Evolutionary conservation across 2,888 invertebrate genomes (phyloP).

Genomic region (Luperina nickerlii): DNA sequence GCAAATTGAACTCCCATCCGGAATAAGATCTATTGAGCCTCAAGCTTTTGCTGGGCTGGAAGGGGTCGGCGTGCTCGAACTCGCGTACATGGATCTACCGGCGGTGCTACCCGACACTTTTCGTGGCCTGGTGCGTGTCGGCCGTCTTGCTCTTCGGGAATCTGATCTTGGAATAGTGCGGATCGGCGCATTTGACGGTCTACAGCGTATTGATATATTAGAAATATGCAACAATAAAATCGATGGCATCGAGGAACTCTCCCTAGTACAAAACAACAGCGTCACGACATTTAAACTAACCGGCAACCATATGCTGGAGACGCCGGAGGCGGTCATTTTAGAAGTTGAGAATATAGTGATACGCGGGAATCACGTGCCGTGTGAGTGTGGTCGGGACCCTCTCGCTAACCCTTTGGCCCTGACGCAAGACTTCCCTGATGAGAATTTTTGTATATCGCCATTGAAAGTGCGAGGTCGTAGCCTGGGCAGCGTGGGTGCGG

Average conservation of each 20-base stretch:
- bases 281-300: conserved; percentile 93
- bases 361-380: conserved; percentile 95
- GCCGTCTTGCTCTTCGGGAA: conserved; percentile 94
- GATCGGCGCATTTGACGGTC: conserved; percentile 94
- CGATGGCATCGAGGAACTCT: conserved; percentile 94
- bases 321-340: conserved; percentile 93
- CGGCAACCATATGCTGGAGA: conserved; percentile 95
- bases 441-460: conserved; percentile 96
- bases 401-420: conserved; percentile 94
- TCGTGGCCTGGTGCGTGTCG: conserved; percentile 94
- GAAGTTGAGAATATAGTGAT: conserved; percentile 93
- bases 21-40: conserved; percentile 93
- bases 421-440: conserved; percentile 92
- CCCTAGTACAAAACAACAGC: conserved; percentile 92
- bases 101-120: conserved; percentile 93
- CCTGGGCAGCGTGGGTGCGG: conserved; percentile 90
- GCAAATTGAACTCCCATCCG: conserved; percentile 95
- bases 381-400: conserved; percentile 95
- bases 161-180: conserved; percentile 94
- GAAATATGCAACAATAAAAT: conserved; percentile 96
- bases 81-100: conserved; percentile 96
- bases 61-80: conserved; percentile 94
- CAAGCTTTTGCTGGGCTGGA: conserved; percentile 95
- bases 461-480: conserved; percentile 95
- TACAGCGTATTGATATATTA: conserved; percentile 93